Base-by-base conservation (phyloP, 2,113 vertebrate genomes). In the Oxyruncus cristatus region DNA sequence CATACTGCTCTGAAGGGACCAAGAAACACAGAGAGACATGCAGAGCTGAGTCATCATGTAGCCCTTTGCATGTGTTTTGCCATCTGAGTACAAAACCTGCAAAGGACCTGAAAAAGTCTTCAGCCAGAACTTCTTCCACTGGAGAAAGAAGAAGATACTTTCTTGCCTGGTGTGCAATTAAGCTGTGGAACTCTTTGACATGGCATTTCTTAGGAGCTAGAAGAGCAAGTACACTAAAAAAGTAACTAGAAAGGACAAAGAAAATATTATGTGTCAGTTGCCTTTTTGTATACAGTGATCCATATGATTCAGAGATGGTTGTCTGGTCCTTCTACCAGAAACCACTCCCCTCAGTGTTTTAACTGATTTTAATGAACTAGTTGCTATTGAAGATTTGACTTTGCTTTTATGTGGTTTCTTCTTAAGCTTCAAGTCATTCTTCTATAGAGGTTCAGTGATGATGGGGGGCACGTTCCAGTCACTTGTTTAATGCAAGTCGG, bases 191-290 rank as follows among this genome's bases (percentile, higher is more conserved):
- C 26, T 26, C 37, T 46, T 46, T 47, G 41, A 11, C 16, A 13
- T 1, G 1, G 27, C 1, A 1, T 4, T 23, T 83, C 50, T 77
- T 74, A n/a, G 39, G 52, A 82, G 23, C 7, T 84, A 2, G 27
- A 62, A 70, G 9, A 72, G 6, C 16, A 65, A 87, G 26, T 2
- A 1, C 11, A 10, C 30, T 65, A 12, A 62, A 74, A 74, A 50
- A 42, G 9, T 8, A 79, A 24, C 28, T 23, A 3, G 56, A 83
- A 80, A 77, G 10, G 1, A 28, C 52, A 52, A n/a, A 58, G 37
- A 8, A 83, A 82, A 61, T 12, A 20, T 13, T 65, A 39, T 0
- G 0, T n/a, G 14, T 27, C 26, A n/a, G 3, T 14, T 63, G 10
- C 2, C 14, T 47, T 72, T 63, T 46, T 39, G 24, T 61, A 41